A percentile compares a stretch with the other conserved stretches of the same genome.
phyloP scores from a whole-genome alignment of 2,888 invertebrate species.

The Ypsolopha scabrella region DNA sequence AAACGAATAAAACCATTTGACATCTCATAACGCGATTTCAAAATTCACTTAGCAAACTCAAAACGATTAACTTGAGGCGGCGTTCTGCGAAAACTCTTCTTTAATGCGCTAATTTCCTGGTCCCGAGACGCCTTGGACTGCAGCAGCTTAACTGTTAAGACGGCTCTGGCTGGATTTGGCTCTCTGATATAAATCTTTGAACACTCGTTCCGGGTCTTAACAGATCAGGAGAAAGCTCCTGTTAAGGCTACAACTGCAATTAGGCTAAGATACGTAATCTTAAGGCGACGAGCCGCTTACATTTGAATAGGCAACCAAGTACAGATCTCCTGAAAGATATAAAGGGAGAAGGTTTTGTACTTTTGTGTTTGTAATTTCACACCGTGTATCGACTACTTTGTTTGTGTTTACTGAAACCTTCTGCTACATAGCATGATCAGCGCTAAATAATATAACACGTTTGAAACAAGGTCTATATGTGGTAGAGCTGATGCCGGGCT shows the following conservation, averaged over 20 bases:
- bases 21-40: not conserved
- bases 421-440: too few relatives aligned
- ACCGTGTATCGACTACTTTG: too few relatives aligned
- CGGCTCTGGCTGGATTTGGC: slow-evolving; percentile 20
- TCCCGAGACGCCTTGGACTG: slow-evolving; percentile 11
- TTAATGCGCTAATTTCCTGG: slow-evolving; percentile 58
- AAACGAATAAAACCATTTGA: not conserved
- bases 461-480: too few relatives aligned
- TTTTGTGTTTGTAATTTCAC: too few relatives aligned
- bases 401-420: too few relatives aligned
- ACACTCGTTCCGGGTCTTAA: slow-evolving; percentile 55
- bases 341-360: too few relatives aligned
- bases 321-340: too few relatives aligned
- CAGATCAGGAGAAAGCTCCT: slow-evolving; percentile 37
- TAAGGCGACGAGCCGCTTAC: slow-evolving; percentile 37
- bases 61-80: not conserved
- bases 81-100: slow-evolving; percentile 6
- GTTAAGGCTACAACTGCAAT: slow-evolving; percentile 64
- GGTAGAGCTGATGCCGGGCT: too few relatives aligned
- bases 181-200: slow-evolving; percentile 65
- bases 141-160: slow-evolving; percentile 33
- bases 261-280: slow-evolving; percentile 55
- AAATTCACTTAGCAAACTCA: not conserved
- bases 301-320: slow-evolving; percentile 16
- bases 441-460: too few relatives aligned